These are phyloP conservation scores for Phyllostomus hastatus DNA, from an alignment of 2,113 vertebrate species.

Conservation along the genomic window DNA sequence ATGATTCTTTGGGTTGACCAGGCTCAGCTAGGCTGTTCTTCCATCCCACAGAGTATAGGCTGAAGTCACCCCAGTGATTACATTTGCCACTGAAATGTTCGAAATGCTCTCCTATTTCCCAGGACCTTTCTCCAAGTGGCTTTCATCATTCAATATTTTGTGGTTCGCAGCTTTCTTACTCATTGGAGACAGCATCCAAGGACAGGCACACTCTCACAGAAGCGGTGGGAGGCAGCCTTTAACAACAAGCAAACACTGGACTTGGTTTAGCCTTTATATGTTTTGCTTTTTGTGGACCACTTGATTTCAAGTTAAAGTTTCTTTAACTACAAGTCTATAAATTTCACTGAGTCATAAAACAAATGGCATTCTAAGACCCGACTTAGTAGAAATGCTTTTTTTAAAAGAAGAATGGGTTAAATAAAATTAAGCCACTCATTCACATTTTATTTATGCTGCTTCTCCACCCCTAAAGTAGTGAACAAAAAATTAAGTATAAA, in stretches of 20 bases:
- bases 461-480: background rate
- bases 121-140: background rate
- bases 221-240: background rate
- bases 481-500: slow-evolving; percentile 26
- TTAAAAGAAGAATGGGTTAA: background rate
- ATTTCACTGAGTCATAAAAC: background rate
- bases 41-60: background rate
- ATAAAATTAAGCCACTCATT: background rate
- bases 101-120: background rate
- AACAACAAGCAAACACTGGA: background rate
- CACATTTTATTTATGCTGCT: background rate
- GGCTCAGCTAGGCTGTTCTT: background rate
- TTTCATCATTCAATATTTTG: background rate
- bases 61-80: background rate
- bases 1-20: background rate
- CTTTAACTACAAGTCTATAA: background rate
- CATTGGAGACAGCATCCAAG: background rate
- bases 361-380: background rate
- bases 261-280: background rate
- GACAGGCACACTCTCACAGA: background rate
- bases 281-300: background rate
- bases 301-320: slow-evolving; percentile 18
- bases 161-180: background rate
- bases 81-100: background rate
- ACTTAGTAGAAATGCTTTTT: background rate